Evolutionary conservation across 2,888 invertebrate genomes (phyloP), one percentile per base, ranked within the genome.

Genomic region (Amphipyra berbera): DNA sequence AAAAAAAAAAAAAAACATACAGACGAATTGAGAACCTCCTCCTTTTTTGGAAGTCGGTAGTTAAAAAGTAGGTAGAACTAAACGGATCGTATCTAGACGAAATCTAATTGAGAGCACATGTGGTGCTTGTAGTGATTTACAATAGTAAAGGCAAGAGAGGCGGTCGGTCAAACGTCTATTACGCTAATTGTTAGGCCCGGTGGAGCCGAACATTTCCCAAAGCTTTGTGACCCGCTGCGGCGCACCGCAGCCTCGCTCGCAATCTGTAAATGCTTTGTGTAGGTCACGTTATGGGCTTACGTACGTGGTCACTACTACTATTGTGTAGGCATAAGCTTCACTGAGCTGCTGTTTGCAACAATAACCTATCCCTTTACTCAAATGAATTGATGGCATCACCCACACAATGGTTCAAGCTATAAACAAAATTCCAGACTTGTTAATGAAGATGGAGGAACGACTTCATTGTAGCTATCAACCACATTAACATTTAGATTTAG

Each of bases 221-320:
- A 88, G 85, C 87, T 85, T 86, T 85, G 87, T 82, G 76, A 81
- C 63, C 68, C 78, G 70, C 73, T 82, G 85, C 74, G 88, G 87
- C 68, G 65, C 62, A 79, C 88, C 88, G 75, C 88, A 88, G 78
- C 78, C 83, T 79, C 81, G 82, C 80, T 85, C 79, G 83, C 86
- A 87, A 88, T 89, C 88, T 88, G 83, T 83, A 81, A 88, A 87
- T 83, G 88, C 87, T 87, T 87, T 88, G 86, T 87, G 81, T 78
- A 79, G 84, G 83, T 83, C 81, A 81, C 83, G 84, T 86, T 87
- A 87, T 83, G 79, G 82, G 82, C 81, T 80, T 84, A 80, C 77
- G 80, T 84, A 80, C 77, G 80, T 79, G 81, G 77, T 75, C 68
- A 58, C 64, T 76, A 67, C 69, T 61, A 69, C 68, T 74, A 83